These are phyloP conservation scores for Abrostola triplasia DNA, from an alignment of 2,888 invertebrate genomes.

Conservation along the genomic window DNA sequence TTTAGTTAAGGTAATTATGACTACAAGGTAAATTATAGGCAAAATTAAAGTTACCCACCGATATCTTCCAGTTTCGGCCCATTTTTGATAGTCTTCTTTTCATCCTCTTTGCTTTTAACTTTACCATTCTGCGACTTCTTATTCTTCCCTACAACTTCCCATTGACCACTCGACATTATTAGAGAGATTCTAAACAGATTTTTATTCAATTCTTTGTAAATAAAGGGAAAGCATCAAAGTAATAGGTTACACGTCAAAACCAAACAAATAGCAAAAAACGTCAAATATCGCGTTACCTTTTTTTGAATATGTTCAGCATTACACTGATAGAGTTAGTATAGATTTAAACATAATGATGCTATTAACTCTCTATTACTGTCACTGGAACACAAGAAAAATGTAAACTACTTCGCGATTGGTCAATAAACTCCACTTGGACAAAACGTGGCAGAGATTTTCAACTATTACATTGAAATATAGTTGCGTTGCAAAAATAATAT, in stretches of 20 bases:
- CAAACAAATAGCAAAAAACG: slow-evolving; percentile 71
- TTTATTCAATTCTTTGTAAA: slow-evolving; percentile 76
- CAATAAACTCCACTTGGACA: slow-evolving; percentile 80
- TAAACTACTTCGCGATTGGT: slow-evolving; percentile 71
- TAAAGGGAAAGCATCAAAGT: slow-evolving; percentile 72
- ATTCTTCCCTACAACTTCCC: slow-evolving; percentile 92
- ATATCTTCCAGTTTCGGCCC: slow-evolving; percentile 93
- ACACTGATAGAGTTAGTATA: background rate
- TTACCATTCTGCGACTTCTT: slow-evolving; percentile 89
- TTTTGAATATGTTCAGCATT: background rate
- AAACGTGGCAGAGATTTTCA: slow-evolving; percentile 77
- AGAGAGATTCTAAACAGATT: slow-evolving; percentile 54
- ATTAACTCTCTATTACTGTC: background rate
- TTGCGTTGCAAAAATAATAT: slow-evolving; percentile 3
- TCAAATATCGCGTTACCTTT: background rate
- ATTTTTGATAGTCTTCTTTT: slow-evolving; percentile 89
- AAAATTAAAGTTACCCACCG: slow-evolving; percentile 86
- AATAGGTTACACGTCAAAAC: slow-evolving; percentile 85
- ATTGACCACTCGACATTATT: slow-evolving; percentile 88
- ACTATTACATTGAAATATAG: slow-evolving; percentile 20
- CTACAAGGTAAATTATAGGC: slow-evolving; percentile 24
- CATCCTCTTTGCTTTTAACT: slow-evolving; percentile 88
- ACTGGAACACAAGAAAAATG: slow-evolving; percentile 46
- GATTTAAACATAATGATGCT: background rate
- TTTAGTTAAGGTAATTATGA: background rate